Evolutionary conservation across 1,140 invertebrate genomes (phyloP).

Genomic region (Drosophila cardini): DNA sequence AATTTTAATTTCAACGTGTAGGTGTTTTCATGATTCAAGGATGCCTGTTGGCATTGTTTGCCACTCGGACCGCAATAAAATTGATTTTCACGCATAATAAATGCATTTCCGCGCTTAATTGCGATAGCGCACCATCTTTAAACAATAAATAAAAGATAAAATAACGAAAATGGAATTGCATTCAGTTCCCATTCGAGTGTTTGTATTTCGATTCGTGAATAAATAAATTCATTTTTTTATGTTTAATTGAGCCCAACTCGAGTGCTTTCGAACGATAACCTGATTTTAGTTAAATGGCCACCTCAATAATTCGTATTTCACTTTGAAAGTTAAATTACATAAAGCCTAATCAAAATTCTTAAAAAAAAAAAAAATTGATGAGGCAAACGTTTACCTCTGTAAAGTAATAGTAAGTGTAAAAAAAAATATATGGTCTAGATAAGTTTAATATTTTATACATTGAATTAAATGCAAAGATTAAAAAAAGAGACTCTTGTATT

Average conservation of each 20-base stretch:
- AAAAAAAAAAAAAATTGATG: no score
- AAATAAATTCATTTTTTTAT: background rate
- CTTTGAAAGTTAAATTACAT: no score
- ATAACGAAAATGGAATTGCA: background rate
- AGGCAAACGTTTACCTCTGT: no score
- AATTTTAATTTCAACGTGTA: constrained; percentile 34
- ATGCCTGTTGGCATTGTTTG: constrained; percentile 44
- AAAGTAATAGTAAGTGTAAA: no score
- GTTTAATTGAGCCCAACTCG: background rate
- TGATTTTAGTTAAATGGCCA: constrained; percentile 9
- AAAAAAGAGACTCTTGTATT: no score
- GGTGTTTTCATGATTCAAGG: constrained; percentile 3
- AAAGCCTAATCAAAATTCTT: no score
- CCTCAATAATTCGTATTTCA: no score
- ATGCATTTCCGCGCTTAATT: constrained; percentile 67
- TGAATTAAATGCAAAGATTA: no score
- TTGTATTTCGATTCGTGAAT: background rate
- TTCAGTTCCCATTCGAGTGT: background rate
- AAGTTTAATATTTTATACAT: no score
- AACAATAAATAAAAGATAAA: constrained; percentile 65
- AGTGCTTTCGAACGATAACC: constrained; percentile 11
- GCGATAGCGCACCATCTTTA: constrained; percentile 63
- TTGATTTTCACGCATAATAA: constrained; percentile 64
- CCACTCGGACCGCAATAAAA: constrained; percentile 20
- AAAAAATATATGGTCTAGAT: no score